Evolutionary conservation across 2,113 vertebrate genomes (phyloP).

Genomic region (Amblyornis subalaris): DNA sequence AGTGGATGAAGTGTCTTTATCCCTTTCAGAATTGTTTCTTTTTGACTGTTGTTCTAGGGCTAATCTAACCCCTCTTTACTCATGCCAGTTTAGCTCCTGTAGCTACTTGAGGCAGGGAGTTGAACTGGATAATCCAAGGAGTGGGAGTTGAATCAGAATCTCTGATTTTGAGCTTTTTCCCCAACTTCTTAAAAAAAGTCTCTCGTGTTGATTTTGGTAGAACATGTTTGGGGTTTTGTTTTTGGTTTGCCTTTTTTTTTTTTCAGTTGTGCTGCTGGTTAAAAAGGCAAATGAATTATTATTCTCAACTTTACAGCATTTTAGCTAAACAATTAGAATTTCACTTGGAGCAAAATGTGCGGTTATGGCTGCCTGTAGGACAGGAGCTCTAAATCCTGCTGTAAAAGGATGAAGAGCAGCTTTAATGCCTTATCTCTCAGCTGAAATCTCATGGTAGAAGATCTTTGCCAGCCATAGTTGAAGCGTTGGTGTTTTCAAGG

Average conservation of each 20-base stretch:
- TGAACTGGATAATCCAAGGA: neutral
- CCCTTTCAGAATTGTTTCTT: neutral
- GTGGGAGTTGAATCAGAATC: neutral
- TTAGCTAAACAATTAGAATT: neutral
- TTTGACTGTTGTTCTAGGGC: neutral
- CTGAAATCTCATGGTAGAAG: neutral
- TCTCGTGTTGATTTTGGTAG: neutral
- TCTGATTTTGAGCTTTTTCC: neutral
- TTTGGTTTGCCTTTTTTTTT: neutral
- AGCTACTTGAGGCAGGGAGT: neutral
- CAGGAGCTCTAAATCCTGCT: neutral
- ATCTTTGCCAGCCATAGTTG: neutral
- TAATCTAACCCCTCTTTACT: neutral
- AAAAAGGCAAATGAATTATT: neutral
- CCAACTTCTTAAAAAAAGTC: neutral
- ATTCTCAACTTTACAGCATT: neutral
- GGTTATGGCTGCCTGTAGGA: neutral
- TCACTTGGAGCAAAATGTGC: neutral
- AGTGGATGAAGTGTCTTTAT: neutral
- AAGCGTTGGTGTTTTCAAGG: neutral
- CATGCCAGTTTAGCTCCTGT: neutral
- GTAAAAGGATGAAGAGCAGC: neutral
- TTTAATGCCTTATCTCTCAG: neutral
- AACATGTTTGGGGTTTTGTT: accelerated
- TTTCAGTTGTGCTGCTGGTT: neutral